phyloP scores from a whole-genome alignment of 1,140 invertebrate species.

The Daktulosphaira vitifoliae region DNA sequence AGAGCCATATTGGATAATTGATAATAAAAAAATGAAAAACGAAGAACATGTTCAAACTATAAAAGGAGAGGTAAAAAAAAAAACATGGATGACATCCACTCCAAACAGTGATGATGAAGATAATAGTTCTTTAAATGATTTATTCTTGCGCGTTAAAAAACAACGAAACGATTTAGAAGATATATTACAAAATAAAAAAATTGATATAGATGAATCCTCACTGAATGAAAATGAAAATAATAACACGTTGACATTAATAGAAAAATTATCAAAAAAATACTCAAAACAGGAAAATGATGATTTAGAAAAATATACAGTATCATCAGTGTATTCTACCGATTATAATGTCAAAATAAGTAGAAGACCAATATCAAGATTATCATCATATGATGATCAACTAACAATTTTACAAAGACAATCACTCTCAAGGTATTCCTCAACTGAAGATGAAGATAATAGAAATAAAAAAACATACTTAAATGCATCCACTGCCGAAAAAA shows the following conservation, averaged over 20 bases:
- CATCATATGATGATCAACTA: constrained; percentile 1
- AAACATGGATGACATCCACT: neutral
- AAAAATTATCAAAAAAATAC: neutral
- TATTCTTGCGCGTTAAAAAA: constrained; percentile 55
- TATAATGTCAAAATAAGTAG: neutral
- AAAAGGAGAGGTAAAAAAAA: constrained; percentile 21
- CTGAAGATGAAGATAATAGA: too few relatives aligned
- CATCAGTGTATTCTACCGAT: too few relatives aligned
- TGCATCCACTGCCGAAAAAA: too few relatives aligned
- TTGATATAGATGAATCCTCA: constrained; percentile 34
- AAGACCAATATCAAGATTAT: neutral
- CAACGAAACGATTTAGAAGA: constrained; percentile 60
- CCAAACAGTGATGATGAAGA: constrained; percentile 17
- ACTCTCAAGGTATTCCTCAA: too few relatives aligned
- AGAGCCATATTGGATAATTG: constrained; percentile 32
- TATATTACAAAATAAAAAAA: constrained; percentile 55
- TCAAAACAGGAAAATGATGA: neutral
- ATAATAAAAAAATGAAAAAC: constrained; percentile 19
- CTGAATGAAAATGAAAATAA: neutral
- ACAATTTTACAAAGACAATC: too few relatives aligned
- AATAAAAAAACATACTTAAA: too few relatives aligned
- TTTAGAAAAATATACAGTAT: neutral
- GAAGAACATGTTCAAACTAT: constrained; percentile 11
- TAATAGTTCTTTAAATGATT: constrained; percentile 46
- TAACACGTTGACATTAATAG: neutral